phyloP scores from a whole-genome alignment of 2,797 vertebrate genomes.

The Hoplostethus atlanticus region DNA sequence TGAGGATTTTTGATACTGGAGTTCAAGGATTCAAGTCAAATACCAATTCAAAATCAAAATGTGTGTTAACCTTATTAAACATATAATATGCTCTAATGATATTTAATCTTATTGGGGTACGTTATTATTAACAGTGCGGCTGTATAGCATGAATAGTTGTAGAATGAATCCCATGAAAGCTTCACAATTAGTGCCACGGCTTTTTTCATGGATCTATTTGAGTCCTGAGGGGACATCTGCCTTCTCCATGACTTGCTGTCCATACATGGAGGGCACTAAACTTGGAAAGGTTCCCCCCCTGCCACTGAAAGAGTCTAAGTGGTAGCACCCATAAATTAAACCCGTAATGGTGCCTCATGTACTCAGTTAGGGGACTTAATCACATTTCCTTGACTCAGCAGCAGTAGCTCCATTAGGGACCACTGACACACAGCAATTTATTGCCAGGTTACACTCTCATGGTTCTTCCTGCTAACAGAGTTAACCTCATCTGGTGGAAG shows the following conservation, averaged over 20 bases:
- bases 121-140: not conserved
- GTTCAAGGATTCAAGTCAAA: not conserved
- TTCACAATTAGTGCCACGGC: conserved; percentile 30
- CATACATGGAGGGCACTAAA: conserved; percentile 84
- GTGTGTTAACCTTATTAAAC: too few species aligned
- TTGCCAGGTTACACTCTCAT: conserved; percentile 26
- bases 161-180: conserved; percentile 14
- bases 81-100: not conserved
- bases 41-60: not conserved
- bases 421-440: conserved; percentile 38
- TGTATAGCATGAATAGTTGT: not conserved
- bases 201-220: conserved; percentile 60
- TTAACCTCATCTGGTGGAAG: not conserved
- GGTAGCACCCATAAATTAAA: conserved; percentile 80
- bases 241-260: conserved; percentile 57
- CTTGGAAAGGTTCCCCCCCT: conserved; percentile 75
- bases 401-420: conserved; percentile 27
- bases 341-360: conserved; percentile 50
- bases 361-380: conserved; percentile 67
- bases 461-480: conserved; percentile 8
- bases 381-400: conserved; percentile 83
- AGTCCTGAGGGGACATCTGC: conserved; percentile 63
- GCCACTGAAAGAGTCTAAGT: conserved; percentile 57
- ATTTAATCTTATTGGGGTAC: not conserved
- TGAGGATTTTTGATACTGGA: not conserved